Conservation (phyloP, 2,888 invertebrate species). For the Orchesella flavescens region DNA sequence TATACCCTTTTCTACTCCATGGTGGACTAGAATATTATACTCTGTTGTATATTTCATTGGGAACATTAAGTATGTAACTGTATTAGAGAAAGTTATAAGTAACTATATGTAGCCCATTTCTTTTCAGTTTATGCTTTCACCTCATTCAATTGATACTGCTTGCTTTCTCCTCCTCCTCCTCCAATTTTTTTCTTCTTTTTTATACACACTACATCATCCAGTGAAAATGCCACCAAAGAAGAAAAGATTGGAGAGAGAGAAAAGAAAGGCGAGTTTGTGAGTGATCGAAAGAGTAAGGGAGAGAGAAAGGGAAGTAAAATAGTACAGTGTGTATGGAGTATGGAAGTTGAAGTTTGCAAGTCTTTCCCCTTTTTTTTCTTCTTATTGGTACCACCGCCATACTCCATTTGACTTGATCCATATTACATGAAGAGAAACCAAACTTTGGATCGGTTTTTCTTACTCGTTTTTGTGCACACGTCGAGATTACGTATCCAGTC, state of each 20-base stretch:
- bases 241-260: not conserved
- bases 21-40: too few species aligned
- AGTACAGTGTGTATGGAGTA: not conserved
- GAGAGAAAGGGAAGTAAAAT: not conserved
- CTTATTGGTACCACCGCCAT: not conserved
- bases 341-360: conserved; percentile 5
- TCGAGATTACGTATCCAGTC: not conserved
- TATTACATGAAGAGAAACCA: not conserved
- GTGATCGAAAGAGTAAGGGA: conserved; percentile 4
- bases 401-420: conserved; percentile 25
- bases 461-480: conserved; percentile 15
- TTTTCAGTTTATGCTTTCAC: not conserved
- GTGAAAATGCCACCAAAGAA: conserved; percentile 9
- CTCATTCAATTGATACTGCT: conserved; percentile 7
- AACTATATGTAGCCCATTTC: too few species aligned
- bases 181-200: not conserved
- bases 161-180: not conserved
- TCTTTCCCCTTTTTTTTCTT: conserved; percentile 15
- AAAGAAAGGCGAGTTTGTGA: conserved; percentile 15
- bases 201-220: conserved; percentile 24
- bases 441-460: not conserved
- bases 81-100: too few species aligned
- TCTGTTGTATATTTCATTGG: too few species aligned
- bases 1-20: too few species aligned
- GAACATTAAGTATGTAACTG: too few species aligned